These are phyloP conservation scores for Chloroceryle inda DNA, from an alignment of 2,797 vertebrate species.

Conservation along the genomic window DNA sequence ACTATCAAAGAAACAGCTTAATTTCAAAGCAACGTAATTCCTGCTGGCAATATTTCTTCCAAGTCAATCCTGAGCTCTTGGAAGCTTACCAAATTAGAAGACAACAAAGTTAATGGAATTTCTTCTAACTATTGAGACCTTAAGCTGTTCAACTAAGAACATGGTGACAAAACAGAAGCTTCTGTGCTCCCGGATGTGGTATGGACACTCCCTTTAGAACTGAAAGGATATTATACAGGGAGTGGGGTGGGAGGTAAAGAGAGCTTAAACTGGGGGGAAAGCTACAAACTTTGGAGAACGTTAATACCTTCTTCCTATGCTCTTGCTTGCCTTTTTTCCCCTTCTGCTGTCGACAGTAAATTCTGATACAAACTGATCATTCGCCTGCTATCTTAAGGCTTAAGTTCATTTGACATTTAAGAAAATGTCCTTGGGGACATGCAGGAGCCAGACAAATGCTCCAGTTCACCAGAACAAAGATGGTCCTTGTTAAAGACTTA, in stretches of 20 bases:
- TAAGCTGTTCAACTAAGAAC: neutral
- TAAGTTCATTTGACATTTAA: neutral
- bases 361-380: neutral
- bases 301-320: neutral
- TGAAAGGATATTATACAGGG: neutral
- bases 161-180: neutral
- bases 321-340: neutral
- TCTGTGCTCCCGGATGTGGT: neutral
- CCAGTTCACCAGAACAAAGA: neutral
- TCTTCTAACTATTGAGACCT: neutral
- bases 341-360: neutral
- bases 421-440: neutral
- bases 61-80: neutral
- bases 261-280: neutral
- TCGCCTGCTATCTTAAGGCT: neutral
- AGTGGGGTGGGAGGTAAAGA: neutral
- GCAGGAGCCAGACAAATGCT: neutral
- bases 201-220: neutral
- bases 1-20: neutral
- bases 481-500: neutral
- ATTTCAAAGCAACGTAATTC: neutral
- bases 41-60: neutral
- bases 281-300: neutral
- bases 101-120: neutral
- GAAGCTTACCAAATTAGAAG: conserved; percentile 6